Conservation (phyloP, 2,888 invertebrate genomes). For the Pseudococcus jackbeardsleyi region DNA sequence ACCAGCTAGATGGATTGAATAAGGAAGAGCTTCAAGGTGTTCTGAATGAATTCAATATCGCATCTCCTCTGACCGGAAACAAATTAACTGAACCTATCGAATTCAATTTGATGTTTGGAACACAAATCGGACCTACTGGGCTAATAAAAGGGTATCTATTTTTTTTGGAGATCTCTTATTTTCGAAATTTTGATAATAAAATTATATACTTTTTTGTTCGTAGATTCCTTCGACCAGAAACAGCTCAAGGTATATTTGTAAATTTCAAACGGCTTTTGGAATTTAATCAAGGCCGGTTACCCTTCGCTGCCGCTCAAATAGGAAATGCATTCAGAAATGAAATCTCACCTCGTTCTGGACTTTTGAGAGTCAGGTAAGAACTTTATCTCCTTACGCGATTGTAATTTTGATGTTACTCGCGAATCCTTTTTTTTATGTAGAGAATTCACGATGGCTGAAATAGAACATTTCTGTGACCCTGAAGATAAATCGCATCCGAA, state of each 20-base stretch:
- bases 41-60: constrained; percentile 90
- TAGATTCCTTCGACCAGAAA: constrained; percentile 94
- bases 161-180: not conserved
- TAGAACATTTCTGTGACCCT: constrained; percentile 99
- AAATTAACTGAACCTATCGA: constrained; percentile 95
- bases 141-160: constrained; percentile 82
- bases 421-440: constrained; percentile 70
- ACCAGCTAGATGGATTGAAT: constrained; percentile 88
- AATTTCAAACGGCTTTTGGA: constrained; percentile 98
- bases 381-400: too few relatives aligned
- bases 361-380: constrained; percentile 83
- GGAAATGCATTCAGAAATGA: constrained; percentile 99
- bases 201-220: not conserved
- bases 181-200: not conserved
- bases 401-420: too few relatives aligned
- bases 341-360: constrained; percentile 97
- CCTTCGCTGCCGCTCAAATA: constrained; percentile 99
- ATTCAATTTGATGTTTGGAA: constrained; percentile 99
- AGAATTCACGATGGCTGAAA: constrained; percentile 99
- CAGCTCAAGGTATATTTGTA: constrained; percentile 99
- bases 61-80: constrained; percentile 95
- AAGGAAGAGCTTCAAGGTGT: constrained; percentile 89
- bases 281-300: constrained; percentile 95
- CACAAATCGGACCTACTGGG: constrained; percentile 97
- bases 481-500: constrained; percentile 88